Percentiles rank a stretch among this genome's conserved stretches.
phyloP scores from a whole-genome alignment of 2,888 invertebrate genomes.

The Melangyna quadrimaculata region DNA sequence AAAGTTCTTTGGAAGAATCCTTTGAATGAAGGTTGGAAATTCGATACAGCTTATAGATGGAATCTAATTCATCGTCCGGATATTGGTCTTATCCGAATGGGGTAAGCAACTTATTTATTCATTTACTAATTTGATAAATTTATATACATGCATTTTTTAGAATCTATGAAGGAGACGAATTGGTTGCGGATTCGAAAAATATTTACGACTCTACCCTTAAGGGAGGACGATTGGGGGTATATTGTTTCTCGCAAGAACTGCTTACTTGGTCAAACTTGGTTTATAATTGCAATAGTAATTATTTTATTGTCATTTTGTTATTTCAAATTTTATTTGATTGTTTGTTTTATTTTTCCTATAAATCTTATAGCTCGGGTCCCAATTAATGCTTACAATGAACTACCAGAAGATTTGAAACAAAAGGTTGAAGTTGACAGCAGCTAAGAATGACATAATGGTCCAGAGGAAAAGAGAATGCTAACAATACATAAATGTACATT shows the following conservation, averaged over 20 bases:
- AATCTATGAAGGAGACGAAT: slow-evolving; percentile 91
- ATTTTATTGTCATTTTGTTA: neutral
- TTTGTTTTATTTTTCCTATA: too few species aligned
- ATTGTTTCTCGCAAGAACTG: slow-evolving; percentile 98
- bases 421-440: slow-evolving; percentile 85
- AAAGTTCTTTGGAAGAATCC: slow-evolving; percentile 96
- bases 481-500: too few species aligned
- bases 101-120: slow-evolving; percentile 73
- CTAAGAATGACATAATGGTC: neutral
- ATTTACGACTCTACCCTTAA: slow-evolving; percentile 94
- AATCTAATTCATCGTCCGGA: slow-evolving; percentile 93
- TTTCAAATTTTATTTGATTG: neutral
- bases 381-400: slow-evolving; percentile 88
- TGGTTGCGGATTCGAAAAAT: slow-evolving; percentile 96
- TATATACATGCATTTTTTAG: slow-evolving; percentile 80
- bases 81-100: slow-evolving; percentile 94
- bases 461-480: neutral
- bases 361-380: slow-evolving; percentile 91
- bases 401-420: slow-evolving; percentile 86
- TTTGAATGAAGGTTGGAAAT: slow-evolving; percentile 95
- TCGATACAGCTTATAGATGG: slow-evolving; percentile 96
- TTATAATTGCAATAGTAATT: slow-evolving; percentile 91
- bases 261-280: slow-evolving; percentile 98
- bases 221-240: slow-evolving; percentile 96
- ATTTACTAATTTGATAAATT: neutral